Percentiles rank a stretch among this genome's conserved stretches.
phyloP scores from a whole-genome alignment of 1,140 invertebrate genomes.

The Cydia strobilella region DNA sequence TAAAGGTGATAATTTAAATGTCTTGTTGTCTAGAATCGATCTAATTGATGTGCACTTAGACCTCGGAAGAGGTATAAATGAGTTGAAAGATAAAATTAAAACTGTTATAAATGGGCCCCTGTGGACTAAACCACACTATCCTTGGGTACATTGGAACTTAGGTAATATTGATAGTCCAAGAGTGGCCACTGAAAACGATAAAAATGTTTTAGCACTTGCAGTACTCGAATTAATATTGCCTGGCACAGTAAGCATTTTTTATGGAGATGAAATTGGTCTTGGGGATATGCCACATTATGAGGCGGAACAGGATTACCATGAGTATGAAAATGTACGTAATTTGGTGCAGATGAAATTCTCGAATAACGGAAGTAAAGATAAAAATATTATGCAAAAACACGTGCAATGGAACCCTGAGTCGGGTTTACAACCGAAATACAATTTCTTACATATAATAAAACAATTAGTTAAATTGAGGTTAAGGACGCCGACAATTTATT shows the following conservation, averaged over 20 bases:
- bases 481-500: constrained; percentile 84
- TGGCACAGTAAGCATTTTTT: constrained; percentile 89
- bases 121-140: constrained; percentile 82
- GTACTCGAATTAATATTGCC: constrained; percentile 88
- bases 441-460: constrained; percentile 77
- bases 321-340: constrained; percentile 84
- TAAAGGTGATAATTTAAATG: constrained; percentile 63
- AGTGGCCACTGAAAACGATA: constrained; percentile 80
- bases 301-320: constrained; percentile 81
- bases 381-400: constrained; percentile 38
- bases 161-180: constrained; percentile 82
- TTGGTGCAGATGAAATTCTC: constrained; percentile 84
- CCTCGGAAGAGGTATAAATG: constrained; percentile 80
- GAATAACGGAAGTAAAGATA: constrained; percentile 52
- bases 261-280: constrained; percentile 87
- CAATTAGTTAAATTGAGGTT: constrained; percentile 81
- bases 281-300: constrained; percentile 77
- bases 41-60: constrained; percentile 86
- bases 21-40: constrained; percentile 84
- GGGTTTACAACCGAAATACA: constrained; percentile 69
- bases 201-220: constrained; percentile 83
- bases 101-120: constrained; percentile 80
- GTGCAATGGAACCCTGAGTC: constrained; percentile 82
- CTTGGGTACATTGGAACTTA: constrained; percentile 90
- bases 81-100: constrained; percentile 82